phyloP scores from a whole-genome alignment of 2,113 vertebrate genomes.

The Aptenodytes patagonicus region DNA sequence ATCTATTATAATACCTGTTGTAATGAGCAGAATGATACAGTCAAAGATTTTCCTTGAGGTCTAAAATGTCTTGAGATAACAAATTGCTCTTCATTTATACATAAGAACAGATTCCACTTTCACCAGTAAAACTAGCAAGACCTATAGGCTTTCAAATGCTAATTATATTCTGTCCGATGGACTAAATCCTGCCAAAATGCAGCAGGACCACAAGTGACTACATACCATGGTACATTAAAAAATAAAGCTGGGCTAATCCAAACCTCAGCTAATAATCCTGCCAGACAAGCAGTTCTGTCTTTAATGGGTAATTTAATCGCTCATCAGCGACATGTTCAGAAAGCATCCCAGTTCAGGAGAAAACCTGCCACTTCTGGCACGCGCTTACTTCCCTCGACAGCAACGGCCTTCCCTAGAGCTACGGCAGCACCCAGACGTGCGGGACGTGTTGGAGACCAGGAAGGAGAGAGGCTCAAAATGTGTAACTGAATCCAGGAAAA shows the following conservation, averaged over 20 bases:
- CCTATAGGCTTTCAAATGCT: not conserved
- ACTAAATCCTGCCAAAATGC: not conserved
- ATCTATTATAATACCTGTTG: not conserved
- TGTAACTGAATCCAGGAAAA: not conserved
- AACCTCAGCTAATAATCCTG: not conserved
- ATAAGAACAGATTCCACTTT: not conserved
- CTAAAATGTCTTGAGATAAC: not conserved
- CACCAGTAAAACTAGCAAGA: not conserved
- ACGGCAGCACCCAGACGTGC: not conserved
- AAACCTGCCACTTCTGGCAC: not conserved
- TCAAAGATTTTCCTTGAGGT: not conserved
- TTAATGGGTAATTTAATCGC: not conserved
- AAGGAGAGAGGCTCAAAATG: not conserved
- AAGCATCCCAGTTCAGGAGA: not conserved
- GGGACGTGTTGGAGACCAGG: not conserved
- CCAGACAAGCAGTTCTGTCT: not conserved
- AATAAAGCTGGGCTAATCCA: not conserved
- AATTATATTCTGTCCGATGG: not conserved
- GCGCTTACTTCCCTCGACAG: rapidly evolving
- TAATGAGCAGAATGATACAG: not conserved
- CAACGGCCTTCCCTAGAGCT: not conserved
- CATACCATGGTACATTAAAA: not conserved
- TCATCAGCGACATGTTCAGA: not conserved
- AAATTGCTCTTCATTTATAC: not conserved
- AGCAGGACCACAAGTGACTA: not conserved